Base-by-base conservation (phyloP, 2,888 invertebrate species). In the Mycalesis mineus region DNA sequence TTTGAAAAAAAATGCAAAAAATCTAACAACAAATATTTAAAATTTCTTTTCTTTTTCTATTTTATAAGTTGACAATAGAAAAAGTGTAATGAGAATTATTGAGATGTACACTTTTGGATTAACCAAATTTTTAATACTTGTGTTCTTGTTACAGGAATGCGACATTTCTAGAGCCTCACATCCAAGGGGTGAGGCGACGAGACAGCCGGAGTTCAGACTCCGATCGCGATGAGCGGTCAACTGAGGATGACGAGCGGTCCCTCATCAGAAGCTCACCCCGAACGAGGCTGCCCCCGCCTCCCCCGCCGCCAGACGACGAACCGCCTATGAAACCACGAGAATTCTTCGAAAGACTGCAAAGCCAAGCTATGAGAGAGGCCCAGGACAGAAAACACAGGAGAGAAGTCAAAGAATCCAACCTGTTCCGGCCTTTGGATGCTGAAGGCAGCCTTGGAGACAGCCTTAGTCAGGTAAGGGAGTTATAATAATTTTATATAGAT, bases 121-220 rank as follows among this genome's bases (percentile, higher is more conserved):
- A 22, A 22, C 5, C 5, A 22, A 22, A 4, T 22, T 11, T 2
- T 58, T 61, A 47, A 47, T 47, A 1, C 14, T 9, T 7, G 14
- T 13, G 14, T 47, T 47, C 5, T 83, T 82, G 75, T 93, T 93
- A 0, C 92, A 95, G 94, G 89, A 94, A 93, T 88, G 94, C 94
- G 77, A 92, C 92, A 64, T 94, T 94, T 80, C 91, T 94, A 73
- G 94, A 95, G 78, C 94, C 94, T 37, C 94, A 94, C 77, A 88
- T 94, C 65, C 93, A 94, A 74, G 92, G 92, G 47, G 84, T 93
- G 74, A 83, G 88, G 59, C 78, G 91, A 66, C 75, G 90, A 63
- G 74, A 91, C 79, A 82, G 91, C 74, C 69, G 85, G 65, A 83
- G 88, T 77, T 88, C 84, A 6, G 90, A 90, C 69, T 90, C 89